These are phyloP conservation scores for Laupala kohalensis DNA, from an alignment of 1,140 invertebrate species.

Conservation along the genomic window DNA sequence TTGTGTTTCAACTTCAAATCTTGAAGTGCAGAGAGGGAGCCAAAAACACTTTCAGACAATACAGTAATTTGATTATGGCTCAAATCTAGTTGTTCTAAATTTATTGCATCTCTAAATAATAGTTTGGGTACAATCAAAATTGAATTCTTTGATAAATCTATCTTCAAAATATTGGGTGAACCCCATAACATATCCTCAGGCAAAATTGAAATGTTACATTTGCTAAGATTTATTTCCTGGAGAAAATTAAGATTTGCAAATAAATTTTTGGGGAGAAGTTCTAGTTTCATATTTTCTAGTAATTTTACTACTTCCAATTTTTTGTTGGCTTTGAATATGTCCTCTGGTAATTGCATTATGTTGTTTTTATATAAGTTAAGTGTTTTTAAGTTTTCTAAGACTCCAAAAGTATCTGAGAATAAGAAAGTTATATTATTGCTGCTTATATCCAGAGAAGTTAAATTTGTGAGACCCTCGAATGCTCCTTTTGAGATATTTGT, in stretches of 20 bases:
- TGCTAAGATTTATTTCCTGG: constrained; percentile 32
- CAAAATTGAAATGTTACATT: constrained; percentile 33
- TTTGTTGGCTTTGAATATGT: constrained; percentile 38
- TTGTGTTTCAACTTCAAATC: constrained; percentile 31
- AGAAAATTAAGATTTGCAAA: constrained; percentile 40
- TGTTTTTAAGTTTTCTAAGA: constrained; percentile 33
- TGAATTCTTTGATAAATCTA: constrained; percentile 40
- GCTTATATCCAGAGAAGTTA: constrained; percentile 38
- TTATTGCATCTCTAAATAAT: constrained; percentile 41
- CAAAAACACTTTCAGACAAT: constrained; percentile 21
- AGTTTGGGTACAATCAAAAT: constrained; percentile 35
- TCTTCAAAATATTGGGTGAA: constrained; percentile 35
- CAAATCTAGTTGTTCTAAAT: constrained; percentile 37
- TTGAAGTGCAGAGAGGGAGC: constrained; percentile 20
- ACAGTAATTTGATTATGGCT: constrained; percentile 34
- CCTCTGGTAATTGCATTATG: constrained; percentile 40
- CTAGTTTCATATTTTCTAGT: constrained; percentile 37
- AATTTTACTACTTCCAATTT: constrained; percentile 38
- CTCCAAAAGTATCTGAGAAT: constrained; percentile 36
- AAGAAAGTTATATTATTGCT: constrained; percentile 38
- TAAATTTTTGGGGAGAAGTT: constrained; percentile 36
- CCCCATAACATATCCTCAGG: constrained; percentile 42
- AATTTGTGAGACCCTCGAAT: constrained; percentile 39
- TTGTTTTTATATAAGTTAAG: constrained; percentile 45
- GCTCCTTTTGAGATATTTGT: constrained; percentile 33